Base-by-base conservation (phyloP, 2,797 vertebrate genomes). In the Danionella dracula region DNA sequence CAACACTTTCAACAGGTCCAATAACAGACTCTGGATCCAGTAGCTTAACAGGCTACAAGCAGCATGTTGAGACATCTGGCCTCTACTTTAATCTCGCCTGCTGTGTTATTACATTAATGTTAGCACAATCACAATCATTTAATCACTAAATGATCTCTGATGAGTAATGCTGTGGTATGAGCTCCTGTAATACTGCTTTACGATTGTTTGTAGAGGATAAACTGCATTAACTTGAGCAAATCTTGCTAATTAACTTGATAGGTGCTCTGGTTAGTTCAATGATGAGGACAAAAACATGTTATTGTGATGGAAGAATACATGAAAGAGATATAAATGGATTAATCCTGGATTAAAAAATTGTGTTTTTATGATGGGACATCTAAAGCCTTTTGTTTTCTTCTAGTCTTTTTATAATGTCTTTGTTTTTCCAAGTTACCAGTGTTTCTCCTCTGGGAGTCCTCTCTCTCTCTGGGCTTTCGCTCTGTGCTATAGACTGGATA, bases 291-390 rank as follows among this genome's bases (percentile, higher is more conserved):
- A 38, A 49, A 5, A 45, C 23, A 40, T 38, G 38, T 21, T 58
- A 13, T 38, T 59, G 61, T 53, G 29, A 45, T 12, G 7, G 13
- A 53, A 4, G 5, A 1, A 53, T 2, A 34, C 12, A 19, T 6
- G 13, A 16, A 11, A 54, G 16, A 38, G 13, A 29, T 9, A 53
- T 15, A 56, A 57, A 66, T 12, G 38, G 23, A 49, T 54, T 61
- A 74, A 74, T 69, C 66, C 61, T 46, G 68, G 88, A 88, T 88
- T 88, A 88, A 66, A 75, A 76, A 16, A 21, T 51, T 72, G 78
- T 76, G 80, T 74, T 81, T 76, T 72, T 76, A 81, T 81, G 78
- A 85, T 78, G 82, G 74, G 35, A 65, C 74, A 0, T 71, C 78
- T 78, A 84, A 54, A 78, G 77, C 73, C 76, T 75, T 82, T 86